Evolutionary conservation across 92 coral and sea anemone genomes (phyloP).

Genomic region (Metridium senile): DNA sequence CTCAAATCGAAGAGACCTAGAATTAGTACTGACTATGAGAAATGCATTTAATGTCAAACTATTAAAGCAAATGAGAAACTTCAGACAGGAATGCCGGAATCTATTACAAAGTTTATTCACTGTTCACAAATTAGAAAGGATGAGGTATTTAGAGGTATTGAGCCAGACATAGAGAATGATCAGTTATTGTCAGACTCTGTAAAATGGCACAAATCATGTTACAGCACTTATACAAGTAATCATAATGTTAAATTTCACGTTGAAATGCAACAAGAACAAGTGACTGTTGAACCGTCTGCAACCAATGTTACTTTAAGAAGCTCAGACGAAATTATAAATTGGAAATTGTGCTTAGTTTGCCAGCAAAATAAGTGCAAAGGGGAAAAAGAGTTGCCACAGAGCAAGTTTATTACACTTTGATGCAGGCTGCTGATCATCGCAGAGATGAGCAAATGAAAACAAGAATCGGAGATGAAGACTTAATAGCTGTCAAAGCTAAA

Average conservation of each 20-base stretch:
- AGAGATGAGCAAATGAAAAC: slow-evolving; percentile 18
- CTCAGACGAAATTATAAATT: not conserved
- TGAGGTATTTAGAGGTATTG: slow-evolving; percentile 17
- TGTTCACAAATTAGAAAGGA: slow-evolving; percentile 8
- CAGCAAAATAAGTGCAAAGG: slow-evolving; percentile 22
- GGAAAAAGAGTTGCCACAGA: not conserved
- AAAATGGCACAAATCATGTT: slow-evolving; percentile 31
- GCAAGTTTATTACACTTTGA: slow-evolving; percentile 15
- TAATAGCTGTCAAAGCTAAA: slow-evolving; percentile 9
- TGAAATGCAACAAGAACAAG: not conserved
- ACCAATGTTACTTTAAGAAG: not conserved
- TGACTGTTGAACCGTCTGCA: not conserved
- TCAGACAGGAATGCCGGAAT: slow-evolving; percentile 15
- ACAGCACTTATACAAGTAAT: slow-evolving; percentile 15
- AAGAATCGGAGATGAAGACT: slow-evolving; percentile 8
- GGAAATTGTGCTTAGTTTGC: slow-evolving; percentile 21
- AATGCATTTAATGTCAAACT: slow-evolving; percentile 5
- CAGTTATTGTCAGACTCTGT: slow-evolving; percentile 4
- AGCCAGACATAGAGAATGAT: slow-evolving; percentile 16
- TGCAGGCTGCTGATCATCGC: slow-evolving; percentile 16
- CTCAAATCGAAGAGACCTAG: slow-evolving; percentile 3
- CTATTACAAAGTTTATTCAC: slow-evolving; percentile 1
- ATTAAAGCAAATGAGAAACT: slow-evolving; percentile 11
- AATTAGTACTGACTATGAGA: slow-evolving; percentile 7
- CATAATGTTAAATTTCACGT: slow-evolving; percentile 7